phyloP scores from a whole-genome alignment of 2,888 invertebrate genomes.

The Temnothorax ravouxi region DNA sequence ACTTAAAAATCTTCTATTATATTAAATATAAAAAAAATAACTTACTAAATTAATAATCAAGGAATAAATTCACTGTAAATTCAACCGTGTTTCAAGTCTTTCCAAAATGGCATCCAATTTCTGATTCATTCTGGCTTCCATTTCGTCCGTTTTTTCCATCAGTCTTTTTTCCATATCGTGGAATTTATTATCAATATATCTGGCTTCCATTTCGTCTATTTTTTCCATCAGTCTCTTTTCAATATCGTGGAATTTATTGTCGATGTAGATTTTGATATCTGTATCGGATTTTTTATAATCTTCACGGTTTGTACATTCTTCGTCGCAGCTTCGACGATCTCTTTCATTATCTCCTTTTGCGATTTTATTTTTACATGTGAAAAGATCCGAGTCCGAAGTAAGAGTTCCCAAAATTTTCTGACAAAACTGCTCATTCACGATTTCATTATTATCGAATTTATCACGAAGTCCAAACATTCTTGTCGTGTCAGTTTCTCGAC shows the following conservation, averaged over 20 bases:
- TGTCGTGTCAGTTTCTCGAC: conserved; percentile 64
- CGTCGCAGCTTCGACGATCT: background rate
- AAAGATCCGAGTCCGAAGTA: background rate
- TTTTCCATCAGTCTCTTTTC: conserved; percentile 81
- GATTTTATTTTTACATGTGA: background rate
- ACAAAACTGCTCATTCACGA: conserved; percentile 60
- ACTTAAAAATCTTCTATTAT: background rate
- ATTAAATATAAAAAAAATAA: conserved; percentile 30
- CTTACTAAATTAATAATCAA: background rate
- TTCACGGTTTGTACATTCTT: conserved; percentile 8
- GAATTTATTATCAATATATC: conserved; percentile 83
- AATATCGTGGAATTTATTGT: conserved; percentile 81
- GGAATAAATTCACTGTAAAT: conserved; percentile 48
- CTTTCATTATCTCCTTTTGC: background rate
- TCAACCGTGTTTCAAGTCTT: conserved; percentile 65
- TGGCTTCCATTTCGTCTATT: conserved; percentile 81
- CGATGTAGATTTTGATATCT: conserved; percentile 81
- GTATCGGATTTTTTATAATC: conserved; percentile 28
- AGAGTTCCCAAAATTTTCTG: background rate
- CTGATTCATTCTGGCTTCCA: conserved; percentile 81
- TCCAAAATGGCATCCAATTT: conserved; percentile 83
- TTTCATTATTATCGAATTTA: conserved; percentile 17
- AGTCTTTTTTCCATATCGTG: conserved; percentile 81
- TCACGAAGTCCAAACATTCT: conserved; percentile 66
- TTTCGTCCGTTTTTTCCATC: conserved; percentile 79